Percentiles rank a stretch among this genome's conserved stretches.
Evolutionary conservation across 1,140 invertebrate species (phyloP).

Genomic region (Ostrea edulis): DNA sequence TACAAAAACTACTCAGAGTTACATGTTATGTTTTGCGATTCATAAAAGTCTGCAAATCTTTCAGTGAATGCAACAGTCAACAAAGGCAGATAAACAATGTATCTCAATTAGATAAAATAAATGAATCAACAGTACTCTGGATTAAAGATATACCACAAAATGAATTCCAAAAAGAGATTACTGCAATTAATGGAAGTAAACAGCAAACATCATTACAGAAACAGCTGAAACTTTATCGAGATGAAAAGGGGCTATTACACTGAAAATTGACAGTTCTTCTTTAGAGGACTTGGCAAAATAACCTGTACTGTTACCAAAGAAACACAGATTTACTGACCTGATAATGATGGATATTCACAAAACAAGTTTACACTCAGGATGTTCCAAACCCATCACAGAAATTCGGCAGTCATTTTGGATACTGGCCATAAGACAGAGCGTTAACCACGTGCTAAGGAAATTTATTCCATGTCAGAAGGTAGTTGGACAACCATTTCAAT

Average conservation of each 20-base stretch:
- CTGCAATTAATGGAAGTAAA: too few relatives aligned
- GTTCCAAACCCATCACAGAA: too few relatives aligned
- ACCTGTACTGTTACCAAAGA: conserved; percentile 52
- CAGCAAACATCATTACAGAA: too few relatives aligned
- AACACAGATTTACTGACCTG: conserved; percentile 39
- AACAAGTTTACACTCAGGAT: conserved; percentile 39
- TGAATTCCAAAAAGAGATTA: background rate
- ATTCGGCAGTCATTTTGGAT: too few relatives aligned
- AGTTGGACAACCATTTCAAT: conserved; percentile 36
- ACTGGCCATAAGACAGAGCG: too few relatives aligned
- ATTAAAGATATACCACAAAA: conserved; percentile 43
- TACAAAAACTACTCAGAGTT: conserved; percentile 21
- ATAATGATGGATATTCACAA: conserved; percentile 35
- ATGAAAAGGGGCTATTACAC: conserved; percentile 43
- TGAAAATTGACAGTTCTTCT: conserved; percentile 51
- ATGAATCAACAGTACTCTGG: conserved; percentile 9
- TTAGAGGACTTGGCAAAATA: conserved; percentile 50
- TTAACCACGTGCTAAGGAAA: background rate
- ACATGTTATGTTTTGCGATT: conserved; percentile 34
- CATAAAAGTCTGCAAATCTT: background rate
- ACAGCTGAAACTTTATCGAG: too few relatives aligned
- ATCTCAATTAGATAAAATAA: background rate
- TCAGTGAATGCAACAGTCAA: background rate
- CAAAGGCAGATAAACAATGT: background rate
- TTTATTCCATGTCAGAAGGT: conserved; percentile 26